phyloP scores from a whole-genome alignment of 2,113 vertebrate genomes.

The Xiphias gladius region DNA sequence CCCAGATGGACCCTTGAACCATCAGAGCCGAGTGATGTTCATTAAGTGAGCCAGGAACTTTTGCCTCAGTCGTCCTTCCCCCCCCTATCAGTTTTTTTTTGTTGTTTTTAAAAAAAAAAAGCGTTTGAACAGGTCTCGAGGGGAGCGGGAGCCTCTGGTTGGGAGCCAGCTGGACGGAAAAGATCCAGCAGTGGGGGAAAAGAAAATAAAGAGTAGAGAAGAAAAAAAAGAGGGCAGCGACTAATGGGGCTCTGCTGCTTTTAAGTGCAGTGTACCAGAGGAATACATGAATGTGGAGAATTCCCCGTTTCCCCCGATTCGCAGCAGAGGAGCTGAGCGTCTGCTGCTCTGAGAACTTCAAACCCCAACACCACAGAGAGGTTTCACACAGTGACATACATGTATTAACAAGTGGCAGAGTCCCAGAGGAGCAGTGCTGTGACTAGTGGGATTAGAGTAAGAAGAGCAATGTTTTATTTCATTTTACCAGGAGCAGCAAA shows the following conservation, averaged over 20 bases:
- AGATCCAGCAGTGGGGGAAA: slow-evolving; percentile 21
- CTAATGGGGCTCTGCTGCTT: slow-evolving; percentile 78
- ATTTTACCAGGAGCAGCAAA: no score
- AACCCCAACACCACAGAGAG: slow-evolving; percentile 24
- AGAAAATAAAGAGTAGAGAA: slow-evolving; percentile 11
- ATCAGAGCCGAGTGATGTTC: slow-evolving; percentile 77
- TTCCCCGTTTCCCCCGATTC: slow-evolving; percentile 45
- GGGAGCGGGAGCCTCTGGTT: slow-evolving; percentile 72
- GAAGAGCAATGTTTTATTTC: no score
- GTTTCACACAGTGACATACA: slow-evolving; percentile 5
- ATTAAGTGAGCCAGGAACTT: slow-evolving; percentile 77
- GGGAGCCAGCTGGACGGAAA: slow-evolving; percentile 76
- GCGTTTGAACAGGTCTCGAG: slow-evolving; percentile 61
- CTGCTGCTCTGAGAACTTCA: slow-evolving; percentile 21
- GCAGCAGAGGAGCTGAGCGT: background rate
- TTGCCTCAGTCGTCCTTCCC: slow-evolving; percentile 53
- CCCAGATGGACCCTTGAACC: slow-evolving; percentile 17
- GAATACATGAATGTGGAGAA: slow-evolving; percentile 69
- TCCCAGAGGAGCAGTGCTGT: no score
- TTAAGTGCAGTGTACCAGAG: slow-evolving; percentile 80
- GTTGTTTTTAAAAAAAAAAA: slow-evolving; percentile 61
- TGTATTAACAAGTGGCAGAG: background rate
- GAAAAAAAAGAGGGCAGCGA: slow-evolving; percentile 39
- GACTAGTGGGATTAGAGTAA: no score
- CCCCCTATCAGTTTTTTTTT: slow-evolving; percentile 19